Evolutionary conservation across 1,140 invertebrate genomes (phyloP).

Genomic region (Argopecten irradians): DNA sequence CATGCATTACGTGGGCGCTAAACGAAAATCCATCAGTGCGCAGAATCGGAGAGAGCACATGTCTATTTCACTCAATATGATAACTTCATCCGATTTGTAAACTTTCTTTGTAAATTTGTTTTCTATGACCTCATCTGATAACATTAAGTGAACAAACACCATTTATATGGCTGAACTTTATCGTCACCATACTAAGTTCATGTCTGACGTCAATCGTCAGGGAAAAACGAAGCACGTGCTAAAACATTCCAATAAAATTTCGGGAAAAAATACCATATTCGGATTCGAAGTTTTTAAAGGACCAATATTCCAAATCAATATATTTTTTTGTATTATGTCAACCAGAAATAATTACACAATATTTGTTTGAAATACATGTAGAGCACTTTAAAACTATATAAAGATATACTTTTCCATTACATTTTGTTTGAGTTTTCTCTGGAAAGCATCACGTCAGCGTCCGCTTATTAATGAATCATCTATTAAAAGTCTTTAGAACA

Average conservation of each 20-base stretch:
- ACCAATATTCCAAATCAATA: not conserved
- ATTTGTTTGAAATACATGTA: not conserved
- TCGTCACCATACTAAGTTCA: not conserved
- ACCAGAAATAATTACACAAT: not conserved
- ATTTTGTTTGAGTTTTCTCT: not conserved
- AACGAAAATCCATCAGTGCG: not conserved
- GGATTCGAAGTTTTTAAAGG: not conserved
- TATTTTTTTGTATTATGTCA: not conserved
- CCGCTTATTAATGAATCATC: not conserved
- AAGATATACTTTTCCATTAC: conserved; percentile 6
- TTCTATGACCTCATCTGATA: not conserved
- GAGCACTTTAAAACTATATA: not conserved
- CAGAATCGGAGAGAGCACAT: not conserved
- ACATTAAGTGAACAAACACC: not conserved
- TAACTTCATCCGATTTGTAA: not conserved
- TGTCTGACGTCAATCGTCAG: not conserved
- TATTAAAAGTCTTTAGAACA: not conserved
- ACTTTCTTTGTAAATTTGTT: not conserved
- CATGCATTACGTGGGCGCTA: not conserved
- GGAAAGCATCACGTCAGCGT: not conserved
- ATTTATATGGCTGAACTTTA: not conserved
- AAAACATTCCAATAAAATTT: not conserved
- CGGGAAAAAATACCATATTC: not conserved
- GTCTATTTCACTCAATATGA: not conserved
- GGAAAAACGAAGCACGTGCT: not conserved